Evolutionary conservation across 2,113 vertebrate species (phyloP), one percentile per base, ranked within the genome.

Genomic region (Nicator chloris): DNA sequence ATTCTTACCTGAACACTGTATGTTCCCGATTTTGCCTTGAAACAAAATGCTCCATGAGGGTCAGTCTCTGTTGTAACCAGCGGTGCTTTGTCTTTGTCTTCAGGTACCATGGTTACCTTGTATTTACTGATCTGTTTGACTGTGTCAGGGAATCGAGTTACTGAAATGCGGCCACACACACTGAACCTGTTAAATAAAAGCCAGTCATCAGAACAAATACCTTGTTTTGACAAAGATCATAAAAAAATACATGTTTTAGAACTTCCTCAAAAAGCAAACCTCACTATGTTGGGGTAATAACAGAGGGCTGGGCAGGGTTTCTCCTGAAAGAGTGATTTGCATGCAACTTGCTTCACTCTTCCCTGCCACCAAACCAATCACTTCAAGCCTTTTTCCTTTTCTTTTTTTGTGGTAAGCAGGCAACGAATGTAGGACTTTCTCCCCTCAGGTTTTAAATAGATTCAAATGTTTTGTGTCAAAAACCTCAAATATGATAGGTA

Each of bases 111-210:
- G 16, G 98, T 98, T 69, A 99, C 98, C 95, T 98, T 99, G 97
- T 99, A 99, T 96, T 98, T 99, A 88, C 96, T 98, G 30, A 98
- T 98, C 94, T 99, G 99, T 95, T 99, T 99, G 93, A 98, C 96
- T 26, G 98, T 97, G 86, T 99, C 99, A 6, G 99, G 99, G 86
- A 99, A 98, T 66, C 96, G 98, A 54, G 96, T 98, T 63, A 99
- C 97, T 20, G 98, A 97, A 86, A 99, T 99, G 82, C 85, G 98
- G 27, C 99, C 99, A 82, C 99, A 99, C 76, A 99, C 98, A 16
- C 99, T 99, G 97, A 99, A 99, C 72, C 99, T 99, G 97, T 68
- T 39, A 65, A 61, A 91, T 12, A 94, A 82, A 77, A 42, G 22
- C 17, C 84, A 89, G 16, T 13, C 44, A 30, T 56, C 20, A 92